Conservation (phyloP, 2,888 invertebrate species). For the Volucella inflata region DNA sequence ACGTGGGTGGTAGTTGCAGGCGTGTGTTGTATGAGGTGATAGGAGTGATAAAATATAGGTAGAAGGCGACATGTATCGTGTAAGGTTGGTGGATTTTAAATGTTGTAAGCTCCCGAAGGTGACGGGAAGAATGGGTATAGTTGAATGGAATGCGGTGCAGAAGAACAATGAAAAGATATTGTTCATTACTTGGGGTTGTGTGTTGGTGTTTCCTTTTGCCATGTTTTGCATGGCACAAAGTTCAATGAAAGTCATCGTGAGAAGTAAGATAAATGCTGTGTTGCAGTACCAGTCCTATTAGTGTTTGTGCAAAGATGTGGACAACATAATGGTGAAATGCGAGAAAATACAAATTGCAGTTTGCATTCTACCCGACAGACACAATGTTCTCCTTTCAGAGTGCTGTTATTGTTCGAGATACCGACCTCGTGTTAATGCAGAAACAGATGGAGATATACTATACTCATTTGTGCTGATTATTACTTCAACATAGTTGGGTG, state of each 20-base stretch:
- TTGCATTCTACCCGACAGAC: background rate
- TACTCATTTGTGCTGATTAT: too few relatives aligned
- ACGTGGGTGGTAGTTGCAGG: too few relatives aligned
- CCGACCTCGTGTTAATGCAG: too few relatives aligned
- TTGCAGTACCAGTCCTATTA: background rate
- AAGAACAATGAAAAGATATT: slow-evolving; percentile 29
- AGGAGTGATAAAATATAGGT: background rate
- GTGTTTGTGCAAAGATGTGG: background rate
- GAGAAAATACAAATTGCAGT: background rate
- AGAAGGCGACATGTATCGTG: slow-evolving; percentile 23
- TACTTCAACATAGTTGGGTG: too few relatives aligned
- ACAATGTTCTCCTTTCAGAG: background rate
- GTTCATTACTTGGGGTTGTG: slow-evolving; percentile 29
- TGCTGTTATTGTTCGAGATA: background rate
- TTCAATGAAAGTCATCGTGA: slow-evolving; percentile 50
- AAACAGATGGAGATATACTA: too few relatives aligned
- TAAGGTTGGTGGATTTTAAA: background rate
- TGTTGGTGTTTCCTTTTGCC: background rate
- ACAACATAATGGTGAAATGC: background rate
- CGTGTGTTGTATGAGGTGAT: too few relatives aligned
- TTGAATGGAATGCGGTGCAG: background rate
- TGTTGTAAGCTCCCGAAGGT: background rate
- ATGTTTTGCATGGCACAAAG: slow-evolving; percentile 38
- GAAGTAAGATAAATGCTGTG: slow-evolving; percentile 4
- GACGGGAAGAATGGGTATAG: slow-evolving; percentile 2